Evolutionary conservation across 2,797 vertebrate species (phyloP).

Genomic region (Simalia tracyae): DNA sequence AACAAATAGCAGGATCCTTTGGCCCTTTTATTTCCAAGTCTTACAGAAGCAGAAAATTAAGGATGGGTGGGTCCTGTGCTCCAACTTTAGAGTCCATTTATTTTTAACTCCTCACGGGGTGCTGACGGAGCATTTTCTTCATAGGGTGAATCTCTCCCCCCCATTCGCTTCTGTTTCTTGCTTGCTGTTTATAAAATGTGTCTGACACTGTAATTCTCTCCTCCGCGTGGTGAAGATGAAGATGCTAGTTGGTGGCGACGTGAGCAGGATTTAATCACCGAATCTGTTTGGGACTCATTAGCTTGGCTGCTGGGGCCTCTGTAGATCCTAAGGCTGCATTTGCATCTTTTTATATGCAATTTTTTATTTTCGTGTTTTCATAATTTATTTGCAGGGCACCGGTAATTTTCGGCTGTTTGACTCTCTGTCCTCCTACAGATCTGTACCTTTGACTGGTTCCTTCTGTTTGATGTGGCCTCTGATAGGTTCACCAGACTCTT

Average conservation of each 20-base stretch:
- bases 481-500: no score
- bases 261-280: constrained; percentile 37
- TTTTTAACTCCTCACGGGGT: constrained; percentile 56
- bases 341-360: not conserved
- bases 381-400: no score
- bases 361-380: no score
- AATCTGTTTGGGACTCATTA: constrained; percentile 56
- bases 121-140: constrained; percentile 59
- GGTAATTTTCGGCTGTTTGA: no score
- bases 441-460: no score
- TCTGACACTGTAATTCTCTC: constrained; percentile 45
- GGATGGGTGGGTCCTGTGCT: not conserved
- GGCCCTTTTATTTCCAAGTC: not conserved
- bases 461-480: no score
- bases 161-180: not conserved
- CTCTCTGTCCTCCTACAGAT: no score
- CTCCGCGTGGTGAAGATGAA: not conserved
- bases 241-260: not conserved
- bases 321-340: constrained; percentile 31
- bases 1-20: not conserved
- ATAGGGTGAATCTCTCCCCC: not conserved
- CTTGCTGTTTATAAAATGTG: constrained; percentile 36
- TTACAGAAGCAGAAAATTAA: not conserved
- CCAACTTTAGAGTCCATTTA: constrained; percentile 33
- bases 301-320: constrained; percentile 46